Conservation (phyloP, 2,797 vertebrate species). For the Decapterus maruadsi region DNA sequence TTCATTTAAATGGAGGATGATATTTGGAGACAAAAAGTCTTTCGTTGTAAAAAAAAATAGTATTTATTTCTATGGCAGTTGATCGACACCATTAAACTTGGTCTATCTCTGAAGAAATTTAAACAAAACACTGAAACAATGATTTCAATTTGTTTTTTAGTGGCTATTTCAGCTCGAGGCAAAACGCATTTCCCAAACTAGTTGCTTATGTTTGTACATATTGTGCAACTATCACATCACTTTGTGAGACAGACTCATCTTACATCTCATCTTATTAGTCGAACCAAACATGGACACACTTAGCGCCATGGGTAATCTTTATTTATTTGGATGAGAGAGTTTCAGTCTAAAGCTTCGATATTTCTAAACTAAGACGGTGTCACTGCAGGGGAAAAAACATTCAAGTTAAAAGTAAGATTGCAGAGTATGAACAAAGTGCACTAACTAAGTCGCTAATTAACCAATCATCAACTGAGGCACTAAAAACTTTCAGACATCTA, state of each 20-base stretch:
- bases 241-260: conserved; percentile 18
- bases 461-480: neutral
- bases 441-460: too few species aligned
- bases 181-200: neutral
- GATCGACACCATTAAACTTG: conserved; percentile 2
- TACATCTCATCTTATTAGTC: neutral
- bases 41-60: neutral
- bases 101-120: conserved; percentile 20
- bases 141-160: conserved; percentile 31
- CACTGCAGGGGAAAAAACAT: neutral
- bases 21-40: conserved; percentile 4
- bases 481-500: neutral
- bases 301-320: conserved; percentile 12
- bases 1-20: conserved; percentile 12
- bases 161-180: conserved; percentile 6
- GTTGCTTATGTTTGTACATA: conserved; percentile 13
- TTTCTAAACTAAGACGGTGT: neutral
- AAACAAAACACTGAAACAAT: conserved; percentile 26
- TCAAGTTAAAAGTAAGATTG: conserved; percentile 5
- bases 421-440: neutral
- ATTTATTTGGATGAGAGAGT: conserved; percentile 19
- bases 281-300: conserved; percentile 18
- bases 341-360: conserved; percentile 1
- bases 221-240: conserved; percentile 11
- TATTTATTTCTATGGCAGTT: conserved; percentile 35